Base-by-base conservation (phyloP, 2,888 invertebrate species). In the Parthenolecanium corni region DNA sequence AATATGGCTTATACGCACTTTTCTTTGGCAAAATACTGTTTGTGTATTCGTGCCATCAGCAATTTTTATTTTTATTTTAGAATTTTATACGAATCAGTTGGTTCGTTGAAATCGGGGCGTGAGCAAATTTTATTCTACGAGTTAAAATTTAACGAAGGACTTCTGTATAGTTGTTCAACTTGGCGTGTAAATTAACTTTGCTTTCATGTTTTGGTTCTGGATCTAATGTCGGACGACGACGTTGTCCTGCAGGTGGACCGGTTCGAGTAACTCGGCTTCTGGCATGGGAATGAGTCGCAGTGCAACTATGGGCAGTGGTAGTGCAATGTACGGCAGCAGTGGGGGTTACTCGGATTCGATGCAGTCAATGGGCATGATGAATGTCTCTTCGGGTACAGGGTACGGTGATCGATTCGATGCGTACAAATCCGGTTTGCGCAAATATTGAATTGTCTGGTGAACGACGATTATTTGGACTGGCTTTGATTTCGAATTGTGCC, bases 351-450 rank as follows among this genome's bases (percentile, higher is more conserved):
- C 58, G 1, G 58, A 58, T 38, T 6, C 47, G 14, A 23, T 58
- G 11, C 49, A 25, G 6, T 47, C n/a, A 21, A 58, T 58, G 58
- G 38, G 58, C n/a, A 58, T 58, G 58, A 58, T 58, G 49, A 14
- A 21, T 36, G 21, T 58, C 4, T 31, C 49, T 2, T 58, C 58
- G 3, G 47, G 58, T 18, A 12, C 57, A 31, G 20, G 49, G 2
- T 58, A 58, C 38, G 21, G 12, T 16, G 58, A 58, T 31, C 9
- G 58, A 23, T 58, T 58, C 23, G 58, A 58, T 38, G 58, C 58
- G 20, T 58, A 58, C 16, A 58, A 58, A 21, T 23, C 58, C 9
- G n/a, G 38, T 18, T 16, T 57, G 9, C 42, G 57, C n/a, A 58
- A 58, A 23, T 58, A 58, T 58, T 49, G 38, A 36, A 49, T 38